Evolutionary conservation across 2,797 vertebrate species (phyloP), one percentile per base, ranked within the genome.

Genomic region (Myripristis murdjan): DNA sequence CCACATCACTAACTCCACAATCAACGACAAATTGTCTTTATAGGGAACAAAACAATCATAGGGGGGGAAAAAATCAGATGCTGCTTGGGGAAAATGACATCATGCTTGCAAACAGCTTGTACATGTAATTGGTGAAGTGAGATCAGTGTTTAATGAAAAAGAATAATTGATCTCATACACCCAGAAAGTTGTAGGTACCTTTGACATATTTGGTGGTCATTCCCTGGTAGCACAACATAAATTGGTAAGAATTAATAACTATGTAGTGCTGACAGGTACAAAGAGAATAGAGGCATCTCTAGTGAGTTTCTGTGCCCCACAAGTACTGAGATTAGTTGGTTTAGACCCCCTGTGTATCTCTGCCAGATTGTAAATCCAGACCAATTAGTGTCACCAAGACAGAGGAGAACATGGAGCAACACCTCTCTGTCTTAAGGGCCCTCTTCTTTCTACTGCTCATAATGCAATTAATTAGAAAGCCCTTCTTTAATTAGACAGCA

Each of bases 381-480:
- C 64, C 75, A 89, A 89, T 89, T 87, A 87, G 72, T 73, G 81
- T 77, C 70, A 64, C 52, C 37, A 15, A 16, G 16, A 62, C 64
- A 79, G 60, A 80, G 72, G 64, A 87, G 73, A 87, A 81, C 79
- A 79, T 37, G 41, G 24, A 84, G 48, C 43, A 78, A 77, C 82
- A 82, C 73, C 76, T 82, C 78, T 77, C 52, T 66, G 61, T 90
- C 75, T 89, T 71, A 54, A 81, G 78, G 78, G 68, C 59, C 61
- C 55, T 87, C 73, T 80, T 81, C 70, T 71, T 82, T 79, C 81
- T 47, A 62, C 65, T 43, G 67, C 77, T 88, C 80, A 80, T 80
- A 86, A 89, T 84, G 82, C 54, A 81, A 81, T 89, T 89, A 64
- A 87, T 82, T 83, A 82, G 70, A 77, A 71, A 83, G n/a, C 35